phyloP scores from a whole-genome alignment of 2,113 vertebrate species.

The Podarcis muralis region DNA sequence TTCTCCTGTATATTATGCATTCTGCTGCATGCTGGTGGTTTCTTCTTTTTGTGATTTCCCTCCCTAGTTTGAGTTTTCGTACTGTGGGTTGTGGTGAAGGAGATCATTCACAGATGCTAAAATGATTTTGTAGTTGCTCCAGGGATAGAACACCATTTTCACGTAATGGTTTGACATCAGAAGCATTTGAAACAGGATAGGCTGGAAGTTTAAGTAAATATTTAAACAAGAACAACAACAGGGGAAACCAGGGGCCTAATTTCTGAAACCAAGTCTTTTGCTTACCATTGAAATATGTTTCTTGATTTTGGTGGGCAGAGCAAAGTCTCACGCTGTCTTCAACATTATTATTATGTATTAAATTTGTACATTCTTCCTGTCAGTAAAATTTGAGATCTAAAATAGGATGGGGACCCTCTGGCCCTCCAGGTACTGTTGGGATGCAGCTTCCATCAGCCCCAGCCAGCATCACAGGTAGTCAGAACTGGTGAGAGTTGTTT shows the following conservation, averaged over 20 bases:
- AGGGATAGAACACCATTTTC: neutral
- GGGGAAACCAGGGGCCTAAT: neutral
- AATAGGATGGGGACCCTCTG: no score
- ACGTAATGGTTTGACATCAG: neutral
- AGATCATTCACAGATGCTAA: neutral
- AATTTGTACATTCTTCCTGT: neutral
- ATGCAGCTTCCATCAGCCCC: no score
- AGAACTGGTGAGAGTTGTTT: no score
- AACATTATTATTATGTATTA: neutral
- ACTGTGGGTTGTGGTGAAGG: neutral
- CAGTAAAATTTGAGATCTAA: neutral
- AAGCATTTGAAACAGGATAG: neutral
- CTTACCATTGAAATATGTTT: neutral
- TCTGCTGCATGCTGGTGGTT: neutral
- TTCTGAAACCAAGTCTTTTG: neutral
- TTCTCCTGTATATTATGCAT: neutral
- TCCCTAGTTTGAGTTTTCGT: neutral
- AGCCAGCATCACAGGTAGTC: no score
- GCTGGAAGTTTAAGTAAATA: neutral
- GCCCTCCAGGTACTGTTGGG: no score
- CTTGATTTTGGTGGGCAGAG: neutral
- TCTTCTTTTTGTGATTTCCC: neutral
- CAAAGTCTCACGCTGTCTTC: neutral
- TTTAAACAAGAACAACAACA: neutral
- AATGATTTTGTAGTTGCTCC: neutral